Conservation (phyloP, 1,140 invertebrate genomes). For the Aphaenogaster ashmeadi region DNA sequence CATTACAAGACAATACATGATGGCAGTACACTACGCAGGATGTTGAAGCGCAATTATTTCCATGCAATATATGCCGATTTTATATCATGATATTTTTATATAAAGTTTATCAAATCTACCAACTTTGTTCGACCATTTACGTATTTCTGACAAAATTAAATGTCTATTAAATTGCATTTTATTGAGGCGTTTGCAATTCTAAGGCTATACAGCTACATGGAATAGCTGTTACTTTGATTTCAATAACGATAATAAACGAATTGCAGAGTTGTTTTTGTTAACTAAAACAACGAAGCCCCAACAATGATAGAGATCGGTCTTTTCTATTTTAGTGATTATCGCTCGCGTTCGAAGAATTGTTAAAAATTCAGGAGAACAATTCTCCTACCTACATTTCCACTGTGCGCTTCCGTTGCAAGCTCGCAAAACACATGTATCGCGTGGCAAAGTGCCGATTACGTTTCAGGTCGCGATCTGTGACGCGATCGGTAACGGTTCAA, state of each 20-base stretch:
- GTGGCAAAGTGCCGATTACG: conserved; percentile 46
- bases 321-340: not conserved
- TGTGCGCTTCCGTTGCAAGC: not conserved
- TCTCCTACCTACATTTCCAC: conserved; percentile 18
- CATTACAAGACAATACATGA: not conserved
- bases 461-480: conserved; percentile 53
- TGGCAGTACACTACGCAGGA: not conserved
- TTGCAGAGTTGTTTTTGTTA: not conserved
- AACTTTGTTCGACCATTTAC: not conserved
- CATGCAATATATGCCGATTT: not conserved
- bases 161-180: not conserved
- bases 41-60: not conserved
- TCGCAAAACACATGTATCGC: conserved; percentile 47
- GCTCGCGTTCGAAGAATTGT: conserved; percentile 29
- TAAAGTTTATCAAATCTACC: not conserved
- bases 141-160: not conserved
- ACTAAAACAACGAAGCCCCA: not conserved
- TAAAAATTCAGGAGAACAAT: conserved; percentile 34
- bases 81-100: not conserved
- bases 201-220: not conserved
- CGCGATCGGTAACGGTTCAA: conserved; percentile 58
- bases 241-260: not conserved
- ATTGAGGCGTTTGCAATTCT: not conserved
- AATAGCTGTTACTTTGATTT: not conserved
- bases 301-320: not conserved